Evolutionary conservation across 2,888 invertebrate genomes (phyloP).

Genomic region (Hedya salicella): DNA sequence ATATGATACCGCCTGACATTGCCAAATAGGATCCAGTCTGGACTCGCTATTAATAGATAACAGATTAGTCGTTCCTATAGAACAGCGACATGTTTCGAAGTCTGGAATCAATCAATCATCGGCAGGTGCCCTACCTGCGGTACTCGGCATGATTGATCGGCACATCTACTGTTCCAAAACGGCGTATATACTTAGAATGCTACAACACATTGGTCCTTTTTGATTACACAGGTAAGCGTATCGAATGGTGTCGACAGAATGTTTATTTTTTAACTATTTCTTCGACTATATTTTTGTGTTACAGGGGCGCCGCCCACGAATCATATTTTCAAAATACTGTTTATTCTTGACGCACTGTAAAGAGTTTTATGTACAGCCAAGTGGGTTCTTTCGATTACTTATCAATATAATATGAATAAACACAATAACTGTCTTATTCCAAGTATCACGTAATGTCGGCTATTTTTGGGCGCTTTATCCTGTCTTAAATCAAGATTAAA

Average conservation of each 20-base stretch:
- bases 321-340: slow-evolving; percentile 11
- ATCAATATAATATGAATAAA: too few relatives aligned
- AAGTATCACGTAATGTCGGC: too few relatives aligned
- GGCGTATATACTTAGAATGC: slow-evolving; percentile 1
- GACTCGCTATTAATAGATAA: slow-evolving; percentile 20
- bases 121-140: slow-evolving; percentile 40
- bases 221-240: background rate
- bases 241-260: slow-evolving; percentile 24
- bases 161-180: background rate
- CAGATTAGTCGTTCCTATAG: slow-evolving; percentile 33
- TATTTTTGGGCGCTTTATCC: too few relatives aligned
- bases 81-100: slow-evolving; percentile 32
- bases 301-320: background rate
- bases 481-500: too few relatives aligned
- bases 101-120: slow-evolving; percentile 39
- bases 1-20: background rate
- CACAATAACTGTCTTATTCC: too few relatives aligned
- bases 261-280: slow-evolving; percentile 34
- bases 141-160: slow-evolving; percentile 39
- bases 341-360: background rate
- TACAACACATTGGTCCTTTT: background rate
- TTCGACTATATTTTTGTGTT: slow-evolving; percentile 7
- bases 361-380: too few relatives aligned
- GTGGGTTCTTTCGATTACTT: too few relatives aligned
- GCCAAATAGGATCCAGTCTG: slow-evolving; percentile 5